Percentiles rank a stretch among this genome's conserved stretches.
Evolutionary conservation across 2,888 invertebrate species (phyloP).

Genomic region (Tyria jacobaeae): DNA sequence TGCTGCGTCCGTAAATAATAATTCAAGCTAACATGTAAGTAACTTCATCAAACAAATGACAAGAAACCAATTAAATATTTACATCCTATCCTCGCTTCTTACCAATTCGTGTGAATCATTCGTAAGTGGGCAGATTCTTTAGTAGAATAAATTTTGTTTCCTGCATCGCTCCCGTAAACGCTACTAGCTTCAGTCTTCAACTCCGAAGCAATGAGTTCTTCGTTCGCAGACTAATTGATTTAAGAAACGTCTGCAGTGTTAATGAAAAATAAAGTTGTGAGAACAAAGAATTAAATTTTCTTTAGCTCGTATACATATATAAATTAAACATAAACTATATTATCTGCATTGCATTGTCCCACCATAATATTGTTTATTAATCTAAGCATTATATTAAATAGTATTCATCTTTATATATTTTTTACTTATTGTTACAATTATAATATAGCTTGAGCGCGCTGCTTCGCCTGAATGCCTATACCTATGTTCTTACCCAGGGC

Average conservation of each 20-base stretch:
- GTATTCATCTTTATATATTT: too few species aligned
- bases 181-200: slow-evolving; percentile 22
- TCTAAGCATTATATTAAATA: too few species aligned
- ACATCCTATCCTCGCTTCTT: slow-evolving; percentile 68
- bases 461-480: too few species aligned
- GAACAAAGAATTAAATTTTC: background rate
- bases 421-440: too few species aligned
- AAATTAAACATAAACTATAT: too few species aligned
- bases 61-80: slow-evolving; percentile 26
- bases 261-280: slow-evolving; percentile 14
- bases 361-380: too few species aligned
- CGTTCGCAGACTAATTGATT: slow-evolving; percentile 36
- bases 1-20: too few species aligned
- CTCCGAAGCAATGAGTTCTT: slow-evolving; percentile 32
- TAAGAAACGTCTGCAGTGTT: slow-evolving; percentile 26
- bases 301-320: too few species aligned
- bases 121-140: slow-evolving; percentile 58
- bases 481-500: too few species aligned
- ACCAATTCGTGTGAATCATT: slow-evolving; percentile 60
- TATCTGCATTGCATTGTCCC: too few species aligned
- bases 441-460: too few species aligned
- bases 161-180: slow-evolving; percentile 18
- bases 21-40: too few species aligned
- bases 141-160: slow-evolving; percentile 65
- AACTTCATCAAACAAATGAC: background rate